These are phyloP conservation scores for Odontomachus brunneus DNA, from an alignment of 1,140 invertebrate genomes.

Conservation along the genomic window DNA sequence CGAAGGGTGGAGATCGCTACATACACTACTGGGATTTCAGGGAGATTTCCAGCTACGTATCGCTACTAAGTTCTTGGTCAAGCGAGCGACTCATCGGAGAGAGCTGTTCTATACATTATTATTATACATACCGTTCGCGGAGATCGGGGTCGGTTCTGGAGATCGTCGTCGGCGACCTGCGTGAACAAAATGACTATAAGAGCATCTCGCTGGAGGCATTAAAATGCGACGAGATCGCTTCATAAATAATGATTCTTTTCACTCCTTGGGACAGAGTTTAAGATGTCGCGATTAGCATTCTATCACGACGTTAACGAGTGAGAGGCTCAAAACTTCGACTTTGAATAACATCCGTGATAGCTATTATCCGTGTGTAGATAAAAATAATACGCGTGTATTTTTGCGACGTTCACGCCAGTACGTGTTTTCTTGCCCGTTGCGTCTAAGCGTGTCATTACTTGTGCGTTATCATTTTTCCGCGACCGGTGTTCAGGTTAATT, in stretches of 20 bases:
- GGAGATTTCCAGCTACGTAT: conserved; percentile 60
- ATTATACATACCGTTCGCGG: conserved; percentile 65
- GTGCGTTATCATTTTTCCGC: conserved; percentile 29
- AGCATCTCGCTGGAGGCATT: not conserved
- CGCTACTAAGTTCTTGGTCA: conserved; percentile 48
- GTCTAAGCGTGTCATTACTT: conserved; percentile 11
- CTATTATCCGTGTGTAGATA: not conserved
- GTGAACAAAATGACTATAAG: conserved; percentile 42
- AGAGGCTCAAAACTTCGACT: not conserved
- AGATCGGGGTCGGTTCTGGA: conserved; percentile 51
- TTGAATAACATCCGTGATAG: not conserved
- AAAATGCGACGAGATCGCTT: not conserved
- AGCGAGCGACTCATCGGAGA: conserved; percentile 41
- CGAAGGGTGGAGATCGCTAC: conserved; percentile 51
- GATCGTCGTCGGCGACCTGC: conserved; percentile 80
- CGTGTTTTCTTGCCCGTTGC: not conserved
- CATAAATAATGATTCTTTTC: not conserved
- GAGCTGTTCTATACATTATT: conserved; percentile 36
- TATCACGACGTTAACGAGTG: not conserved
- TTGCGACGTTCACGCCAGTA: not conserved
- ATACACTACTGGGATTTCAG: conserved; percentile 43
- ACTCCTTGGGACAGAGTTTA: not conserved
- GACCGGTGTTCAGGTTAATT: not conserved
- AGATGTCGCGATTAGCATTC: not conserved
- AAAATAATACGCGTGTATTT: not conserved